A percentile compares a stretch with the other conserved stretches of the same genome.
These are phyloP conservation scores for Taphrorychus bicolor DNA, from an alignment of 2,888 invertebrate species.

Conservation along the genomic window DNA sequence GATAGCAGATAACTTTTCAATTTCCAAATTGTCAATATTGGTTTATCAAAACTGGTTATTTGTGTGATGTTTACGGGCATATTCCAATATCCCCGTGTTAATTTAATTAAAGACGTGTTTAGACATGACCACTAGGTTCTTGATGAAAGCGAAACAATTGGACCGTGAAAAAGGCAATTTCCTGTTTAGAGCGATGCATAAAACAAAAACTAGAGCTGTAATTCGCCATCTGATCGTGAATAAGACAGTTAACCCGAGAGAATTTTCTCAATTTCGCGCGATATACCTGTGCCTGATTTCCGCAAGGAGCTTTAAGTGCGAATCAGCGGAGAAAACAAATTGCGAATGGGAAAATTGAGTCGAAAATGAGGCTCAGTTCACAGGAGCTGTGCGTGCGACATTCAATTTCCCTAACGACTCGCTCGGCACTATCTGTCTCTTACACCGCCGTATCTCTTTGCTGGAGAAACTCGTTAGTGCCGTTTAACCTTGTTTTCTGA, in stretches of 20 bases:
- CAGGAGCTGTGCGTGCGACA: constrained; percentile 36
- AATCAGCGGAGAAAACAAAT: constrained; percentile 36
- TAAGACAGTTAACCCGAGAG: constrained; percentile 13
- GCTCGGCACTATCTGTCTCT: constrained; percentile 36
- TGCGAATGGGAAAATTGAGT: constrained; percentile 38
- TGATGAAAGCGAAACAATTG: too few relatives aligned
- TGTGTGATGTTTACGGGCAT: too few relatives aligned
- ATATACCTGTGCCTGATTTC: constrained; percentile 35
- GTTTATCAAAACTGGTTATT: too few relatives aligned
- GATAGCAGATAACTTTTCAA: too few relatives aligned
- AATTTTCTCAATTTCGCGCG: constrained; percentile 19
- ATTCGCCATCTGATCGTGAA: constrained; percentile 19
- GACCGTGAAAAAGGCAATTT: too few relatives aligned
- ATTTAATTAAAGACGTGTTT: too few relatives aligned
- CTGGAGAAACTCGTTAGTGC: constrained; percentile 29
- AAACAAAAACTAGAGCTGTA: too few relatives aligned
- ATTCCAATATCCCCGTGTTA: too few relatives aligned
- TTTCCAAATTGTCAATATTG: too few relatives aligned
- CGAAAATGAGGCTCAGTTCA: constrained; percentile 30
- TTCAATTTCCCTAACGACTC: constrained; percentile 40
- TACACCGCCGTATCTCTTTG: constrained; percentile 31
- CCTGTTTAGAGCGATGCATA: too few relatives aligned
- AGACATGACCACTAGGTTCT: too few relatives aligned
- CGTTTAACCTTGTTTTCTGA: constrained; percentile 23
- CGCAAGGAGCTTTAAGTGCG: constrained; percentile 31